Evolutionary conservation across 2,888 invertebrate species (phyloP), one percentile per base, ranked within the genome.

Genomic region (Oasisia sp.): DNA sequence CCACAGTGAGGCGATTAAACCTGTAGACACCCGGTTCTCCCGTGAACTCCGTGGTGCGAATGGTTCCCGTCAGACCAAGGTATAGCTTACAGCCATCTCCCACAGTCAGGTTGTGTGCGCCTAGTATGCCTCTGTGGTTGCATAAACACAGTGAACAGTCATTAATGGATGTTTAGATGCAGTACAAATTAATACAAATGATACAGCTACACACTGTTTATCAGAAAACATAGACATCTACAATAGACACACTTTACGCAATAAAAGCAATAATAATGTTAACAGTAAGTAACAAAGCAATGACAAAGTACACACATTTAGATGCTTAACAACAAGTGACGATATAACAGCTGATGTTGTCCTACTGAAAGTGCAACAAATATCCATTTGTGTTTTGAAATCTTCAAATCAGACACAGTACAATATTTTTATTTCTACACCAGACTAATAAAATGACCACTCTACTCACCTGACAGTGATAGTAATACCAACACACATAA

Each of bases 41-140:
- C 27, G 93, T 92, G 4, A 91, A 90, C 4, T 93, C 92, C 7
- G 74, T 89, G 2, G 93, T 91, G 27, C 92, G 91, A 4, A 94
- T 94, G 7, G 93, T 93, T 9, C 94, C 95, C n/a, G 93, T 92
- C 8, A 91, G 91, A 9, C 94, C 94, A 0, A 95, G 94, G 89
- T 93, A 93, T 32, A 95, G 92, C 12, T 92, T 92, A 91, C 95
- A 95, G 12, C 93, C 94, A 32, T 94, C 92, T n/a, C 94, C 94
- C 32, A 95, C 93, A 38, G 94, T 94, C 92, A 95, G 92, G 27
- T 95, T 94, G 19, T 94, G 93, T 27, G 94, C 93, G 27, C 93
- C 94, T 5, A 95, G 90, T 2, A 92, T 93, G 38, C 95, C 95
- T 94, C 95, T 95, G 91, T 32, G 93, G 90, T 27, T 89, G 91